Conservation (phyloP, 1,140 invertebrate species). For the Acyrthosiphon pisum region DNA sequence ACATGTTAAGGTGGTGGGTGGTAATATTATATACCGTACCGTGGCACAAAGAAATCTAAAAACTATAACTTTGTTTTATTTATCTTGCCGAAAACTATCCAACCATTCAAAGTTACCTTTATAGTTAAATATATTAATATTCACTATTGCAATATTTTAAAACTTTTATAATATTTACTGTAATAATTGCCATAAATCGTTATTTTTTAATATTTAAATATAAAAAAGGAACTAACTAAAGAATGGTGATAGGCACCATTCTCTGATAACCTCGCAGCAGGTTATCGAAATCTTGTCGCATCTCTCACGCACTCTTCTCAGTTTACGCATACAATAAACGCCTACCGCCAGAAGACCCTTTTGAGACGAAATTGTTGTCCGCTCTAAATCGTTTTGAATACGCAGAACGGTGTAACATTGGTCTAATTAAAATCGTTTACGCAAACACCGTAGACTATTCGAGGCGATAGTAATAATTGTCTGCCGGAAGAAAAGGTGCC, state of each 20-base stretch:
- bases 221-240: neutral
- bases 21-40: neutral
- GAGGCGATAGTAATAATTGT: neutral
- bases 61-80: neutral
- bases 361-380: neutral
- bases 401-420: neutral
- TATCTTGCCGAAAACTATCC: too few species aligned
- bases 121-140: neutral
- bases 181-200: neutral
- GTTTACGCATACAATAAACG: neutral
- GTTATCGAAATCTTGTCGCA: neutral
- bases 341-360: neutral
- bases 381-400: neutral
- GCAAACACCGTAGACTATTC: neutral
- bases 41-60: neutral
- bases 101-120: too few species aligned
- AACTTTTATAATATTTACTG: neutral
- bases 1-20: neutral
- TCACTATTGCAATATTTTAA: neutral
- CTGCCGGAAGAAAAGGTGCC: neutral
- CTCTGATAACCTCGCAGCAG: neutral
- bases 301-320: neutral
- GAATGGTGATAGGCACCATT: neutral
- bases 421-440: conserved; percentile 11
- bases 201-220: neutral